These are phyloP conservation scores for Xanthia togata DNA, from an alignment of 2,888 invertebrate species.

Conservation along the genomic window DNA sequence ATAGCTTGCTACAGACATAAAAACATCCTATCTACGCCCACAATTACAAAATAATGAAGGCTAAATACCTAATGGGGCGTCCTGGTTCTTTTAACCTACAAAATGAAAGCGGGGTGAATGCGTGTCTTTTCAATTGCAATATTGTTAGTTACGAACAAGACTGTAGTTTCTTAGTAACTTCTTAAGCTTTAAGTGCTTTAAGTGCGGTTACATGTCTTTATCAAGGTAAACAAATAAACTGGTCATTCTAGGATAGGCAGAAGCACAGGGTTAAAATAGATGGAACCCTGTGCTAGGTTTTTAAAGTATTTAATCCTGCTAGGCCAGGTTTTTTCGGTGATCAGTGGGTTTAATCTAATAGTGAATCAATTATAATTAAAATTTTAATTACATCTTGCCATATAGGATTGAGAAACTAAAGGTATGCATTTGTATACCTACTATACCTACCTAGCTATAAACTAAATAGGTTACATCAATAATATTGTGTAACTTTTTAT, in stretches of 20 bases:
- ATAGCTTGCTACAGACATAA: conserved; percentile 38
- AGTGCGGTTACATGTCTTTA: not conserved
- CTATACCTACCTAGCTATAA: not conserved
- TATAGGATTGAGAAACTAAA: too few relatives aligned
- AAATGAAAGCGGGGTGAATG: not conserved
- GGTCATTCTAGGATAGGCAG: not conserved
- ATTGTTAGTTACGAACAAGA: not conserved
- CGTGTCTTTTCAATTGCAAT: not conserved
- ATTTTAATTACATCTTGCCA: too few relatives aligned
- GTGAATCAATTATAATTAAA: not conserved
- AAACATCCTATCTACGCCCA: conserved; percentile 31
- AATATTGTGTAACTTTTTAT: not conserved
- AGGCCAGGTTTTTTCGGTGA: too few relatives aligned
- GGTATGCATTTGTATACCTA: too few relatives aligned
- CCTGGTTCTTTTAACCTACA: not conserved
- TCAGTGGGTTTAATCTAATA: not conserved
- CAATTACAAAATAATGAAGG: conserved; percentile 9
- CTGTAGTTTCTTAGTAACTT: not conserved
- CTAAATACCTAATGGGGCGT: not conserved
- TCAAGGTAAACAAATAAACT: not conserved
- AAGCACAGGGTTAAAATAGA: too few relatives aligned
- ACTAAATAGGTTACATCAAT: not conserved
- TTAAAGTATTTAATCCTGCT: too few relatives aligned
- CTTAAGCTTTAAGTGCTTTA: not conserved
- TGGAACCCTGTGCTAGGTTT: too few relatives aligned